Base-by-base conservation (phyloP, 2,113 vertebrate species). In the Lophius piscatorius region DNA sequence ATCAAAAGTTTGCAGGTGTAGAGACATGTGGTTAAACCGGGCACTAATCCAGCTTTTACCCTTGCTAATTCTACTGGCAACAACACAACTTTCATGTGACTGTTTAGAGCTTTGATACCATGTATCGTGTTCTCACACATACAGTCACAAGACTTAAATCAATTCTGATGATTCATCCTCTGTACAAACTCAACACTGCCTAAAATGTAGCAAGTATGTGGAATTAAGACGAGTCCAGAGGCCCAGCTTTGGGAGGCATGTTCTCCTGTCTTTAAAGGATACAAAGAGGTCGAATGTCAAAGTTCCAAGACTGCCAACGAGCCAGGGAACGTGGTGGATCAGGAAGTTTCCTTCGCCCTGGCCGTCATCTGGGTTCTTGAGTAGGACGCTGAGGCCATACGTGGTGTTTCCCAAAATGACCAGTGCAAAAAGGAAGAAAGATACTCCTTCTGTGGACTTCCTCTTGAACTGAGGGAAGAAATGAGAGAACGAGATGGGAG, bases 261-360 rank as follows among this genome's bases (percentile, higher is more conserved):
- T 21, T 34, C 63, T 38, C 5, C 18, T 28, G 16, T 42, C 36
- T 51, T 24, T 41, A 77, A 91, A 93, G 90, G 91, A 93, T 98
- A 99, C 91, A 0, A 94, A 2, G 5, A 94, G 10, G 3, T 99
- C 97, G 0, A 99, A 89, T 5, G 81, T 58, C 49, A 98, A 94
- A 1, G 97, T 95, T 0, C 97, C 97, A 21, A 98, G 91, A 83
- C 96, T 98, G 83, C 97, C 97, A 8, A 98, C 83, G 10, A 99
- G 92, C 97, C 97, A 99, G 50, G 97, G 97, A 26, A 99, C 80
- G 81, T 98, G 97, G 72, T 94, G 95, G 54, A 97, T 31, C 4
- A 97, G 0, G 61, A 97, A 97, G 85, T 89, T 92, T 1, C 42
- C 86, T 62, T 95, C 91, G 0, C 82, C 69, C 48, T 96, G 90